Conservation (phyloP, 2,797 vertebrate species). For the Eleutherodactylus coqui region DNA sequence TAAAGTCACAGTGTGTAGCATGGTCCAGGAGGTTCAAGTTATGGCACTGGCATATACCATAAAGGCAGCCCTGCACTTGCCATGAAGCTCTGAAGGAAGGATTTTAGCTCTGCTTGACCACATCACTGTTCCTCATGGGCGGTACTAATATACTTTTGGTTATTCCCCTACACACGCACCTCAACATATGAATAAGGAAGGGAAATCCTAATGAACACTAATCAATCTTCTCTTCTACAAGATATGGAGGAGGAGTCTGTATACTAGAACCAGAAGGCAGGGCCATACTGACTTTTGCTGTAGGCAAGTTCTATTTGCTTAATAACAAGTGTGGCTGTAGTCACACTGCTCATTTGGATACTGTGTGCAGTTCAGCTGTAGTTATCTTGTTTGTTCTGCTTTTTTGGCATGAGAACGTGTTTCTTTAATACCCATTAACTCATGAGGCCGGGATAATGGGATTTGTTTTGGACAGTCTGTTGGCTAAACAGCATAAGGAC, state of each 20-base stretch:
- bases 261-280: too few relatives aligned
- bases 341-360: background rate
- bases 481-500: background rate
- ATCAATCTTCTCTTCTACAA: accelerated
- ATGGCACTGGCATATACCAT: too few relatives aligned
- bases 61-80: too few relatives aligned
- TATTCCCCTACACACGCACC: background rate
- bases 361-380: background rate
- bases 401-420: background rate
- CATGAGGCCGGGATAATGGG: background rate
- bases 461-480: background rate
- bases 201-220: background rate
- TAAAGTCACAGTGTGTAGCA: too few relatives aligned
- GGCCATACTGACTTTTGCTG: background rate
- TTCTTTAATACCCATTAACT: background rate
- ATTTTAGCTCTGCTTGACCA: background rate
- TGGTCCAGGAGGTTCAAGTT: too few relatives aligned
- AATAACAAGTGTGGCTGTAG: background rate
- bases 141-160: background rate
- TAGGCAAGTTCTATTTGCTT: background rate
- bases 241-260: too few relatives aligned
- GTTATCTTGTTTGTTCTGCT: background rate
- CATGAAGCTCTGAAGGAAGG: too few relatives aligned
- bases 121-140: background rate
- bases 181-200: background rate